Evolutionary conservation across 2,888 invertebrate genomes (phyloP).

Genomic region (Stictocephala bisonia): DNA sequence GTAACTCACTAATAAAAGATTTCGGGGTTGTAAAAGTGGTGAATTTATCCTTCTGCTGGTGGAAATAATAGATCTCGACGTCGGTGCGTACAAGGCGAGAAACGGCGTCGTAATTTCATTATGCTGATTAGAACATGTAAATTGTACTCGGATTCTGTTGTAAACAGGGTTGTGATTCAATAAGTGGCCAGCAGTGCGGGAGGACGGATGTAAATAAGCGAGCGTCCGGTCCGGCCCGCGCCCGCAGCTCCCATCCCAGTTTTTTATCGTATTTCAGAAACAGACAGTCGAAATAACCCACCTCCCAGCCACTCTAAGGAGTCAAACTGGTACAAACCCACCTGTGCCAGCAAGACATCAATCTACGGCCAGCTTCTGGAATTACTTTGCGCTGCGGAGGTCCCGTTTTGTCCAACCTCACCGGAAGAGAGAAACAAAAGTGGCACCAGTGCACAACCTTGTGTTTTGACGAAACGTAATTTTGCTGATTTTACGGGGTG

Average conservation of each 20-base stretch:
- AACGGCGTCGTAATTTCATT: slow-evolving; percentile 32
- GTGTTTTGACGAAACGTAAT: no score
- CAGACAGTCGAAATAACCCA: slow-evolving; percentile 35
- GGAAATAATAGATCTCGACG: no score
- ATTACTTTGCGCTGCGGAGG: slow-evolving; percentile 34
- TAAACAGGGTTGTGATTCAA: slow-evolving; percentile 33
- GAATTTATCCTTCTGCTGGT: no score
- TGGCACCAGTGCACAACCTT: no score
- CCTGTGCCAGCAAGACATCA: slow-evolving; percentile 37
- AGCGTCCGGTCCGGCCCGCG: background rate
- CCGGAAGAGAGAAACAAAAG: background rate
- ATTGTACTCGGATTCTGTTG: slow-evolving; percentile 20
- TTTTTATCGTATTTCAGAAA: slow-evolving; percentile 39
- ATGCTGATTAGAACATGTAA: slow-evolving; percentile 38
- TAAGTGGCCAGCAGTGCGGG: slow-evolving; percentile 7
- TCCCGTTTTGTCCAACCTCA: background rate
- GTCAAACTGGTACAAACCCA: slow-evolving; percentile 41
- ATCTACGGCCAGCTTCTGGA: slow-evolving; percentile 41
- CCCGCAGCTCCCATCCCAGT: slow-evolving; percentile 6
- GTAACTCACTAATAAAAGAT: no score
- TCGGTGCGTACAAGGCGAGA: background rate
- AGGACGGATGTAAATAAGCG: slow-evolving; percentile 28
- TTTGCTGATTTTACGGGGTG: no score
- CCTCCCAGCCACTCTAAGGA: slow-evolving; percentile 2
- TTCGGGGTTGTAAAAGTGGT: no score